Percentiles rank a stretch among this genome's conserved stretches.
These are phyloP conservation scores for Leptinotarsa rubiginosa DNA, from an alignment of 2,888 invertebrate genomes.

Conservation along the genomic window DNA sequence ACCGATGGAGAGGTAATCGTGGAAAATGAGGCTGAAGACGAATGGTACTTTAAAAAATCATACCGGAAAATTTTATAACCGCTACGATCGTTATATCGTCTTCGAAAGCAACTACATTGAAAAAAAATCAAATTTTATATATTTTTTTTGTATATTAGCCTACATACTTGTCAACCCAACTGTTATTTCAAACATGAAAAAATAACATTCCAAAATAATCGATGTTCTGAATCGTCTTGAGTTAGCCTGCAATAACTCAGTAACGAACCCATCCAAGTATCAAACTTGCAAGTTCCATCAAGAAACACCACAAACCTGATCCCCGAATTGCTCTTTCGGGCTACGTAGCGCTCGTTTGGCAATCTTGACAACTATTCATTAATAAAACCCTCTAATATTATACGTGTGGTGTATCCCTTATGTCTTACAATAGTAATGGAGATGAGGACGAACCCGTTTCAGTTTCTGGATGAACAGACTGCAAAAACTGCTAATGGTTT, in stretches of 20 bases:
- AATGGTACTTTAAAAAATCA: too few species aligned
- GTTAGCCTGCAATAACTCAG: neutral
- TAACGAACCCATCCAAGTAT: neutral
- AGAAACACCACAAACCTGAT: slow-evolving; percentile 12
- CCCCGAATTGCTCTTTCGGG: neutral
- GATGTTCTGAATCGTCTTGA: neutral
- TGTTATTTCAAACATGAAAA: too few species aligned
- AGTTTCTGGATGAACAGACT: neutral
- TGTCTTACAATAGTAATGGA: slow-evolving; percentile 7
- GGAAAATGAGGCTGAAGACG: too few species aligned
- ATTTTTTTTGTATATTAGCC: too few species aligned
- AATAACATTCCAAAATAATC: neutral
- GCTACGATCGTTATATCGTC: too few species aligned
- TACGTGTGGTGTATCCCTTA: slow-evolving; percentile 19
- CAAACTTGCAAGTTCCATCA: slow-evolving; percentile 12
- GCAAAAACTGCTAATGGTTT: slow-evolving; percentile 5
- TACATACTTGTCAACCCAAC: too few species aligned
- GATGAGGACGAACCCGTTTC: neutral
- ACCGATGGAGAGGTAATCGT: too few species aligned
- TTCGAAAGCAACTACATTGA: too few species aligned
- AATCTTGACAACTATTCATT: slow-evolving; percentile 20
- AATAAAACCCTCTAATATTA: slow-evolving; percentile 18
- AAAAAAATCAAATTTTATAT: too few species aligned
- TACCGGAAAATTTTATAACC: too few species aligned
- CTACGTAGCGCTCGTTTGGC: neutral